A percentile compares a stretch with the other conserved stretches of the same genome.
phyloP scores from a whole-genome alignment of 2,113 vertebrate species.

The Eleginops maclovinus region DNA sequence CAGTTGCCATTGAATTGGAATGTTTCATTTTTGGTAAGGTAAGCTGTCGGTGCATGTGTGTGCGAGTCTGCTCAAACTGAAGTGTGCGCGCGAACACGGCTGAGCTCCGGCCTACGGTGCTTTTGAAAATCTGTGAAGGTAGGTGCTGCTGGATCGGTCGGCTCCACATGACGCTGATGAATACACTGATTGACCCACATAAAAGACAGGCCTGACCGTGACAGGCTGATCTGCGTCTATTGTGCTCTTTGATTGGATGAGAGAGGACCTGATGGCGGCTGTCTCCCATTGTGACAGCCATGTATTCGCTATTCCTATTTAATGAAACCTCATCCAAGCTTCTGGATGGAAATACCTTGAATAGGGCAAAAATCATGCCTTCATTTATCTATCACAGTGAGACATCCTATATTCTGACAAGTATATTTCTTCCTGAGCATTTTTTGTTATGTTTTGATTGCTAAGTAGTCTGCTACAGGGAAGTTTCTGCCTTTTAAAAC shows the following conservation, averaged over 20 bases:
- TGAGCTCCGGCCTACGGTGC: slow-evolving; percentile 29
- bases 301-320: slow-evolving; percentile 39
- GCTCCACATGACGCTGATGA: slow-evolving; percentile 80
- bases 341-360: slow-evolving; percentile 59
- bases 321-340: slow-evolving; percentile 52
- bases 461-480: slow-evolving; percentile 22
- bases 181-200: slow-evolving; percentile 77
- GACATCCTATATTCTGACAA: slow-evolving; percentile 35
- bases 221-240: slow-evolving; percentile 62
- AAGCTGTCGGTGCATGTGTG: slow-evolving; percentile 60
- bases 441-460: slow-evolving; percentile 43
- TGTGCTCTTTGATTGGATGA: slow-evolving; percentile 77
- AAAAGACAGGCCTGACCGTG: slow-evolving; percentile 52
- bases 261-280: slow-evolving; percentile 62
- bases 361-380: slow-evolving; percentile 48
- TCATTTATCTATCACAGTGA: slow-evolving; percentile 33
- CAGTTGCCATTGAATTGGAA: slow-evolving; percentile 44
- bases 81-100: slow-evolving; percentile 28
- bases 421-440: slow-evolving; percentile 35
- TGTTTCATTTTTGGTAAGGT: slow-evolving; percentile 65
- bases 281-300: slow-evolving; percentile 52
- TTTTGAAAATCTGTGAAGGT: slow-evolving; percentile 69
- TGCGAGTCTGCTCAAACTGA: slow-evolving; percentile 9
- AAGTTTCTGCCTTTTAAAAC: slow-evolving; percentile 58
- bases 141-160: slow-evolving; percentile 64